phyloP scores from a whole-genome alignment of 2,797 vertebrate genomes.

The Steatocranus sp. region DNA sequence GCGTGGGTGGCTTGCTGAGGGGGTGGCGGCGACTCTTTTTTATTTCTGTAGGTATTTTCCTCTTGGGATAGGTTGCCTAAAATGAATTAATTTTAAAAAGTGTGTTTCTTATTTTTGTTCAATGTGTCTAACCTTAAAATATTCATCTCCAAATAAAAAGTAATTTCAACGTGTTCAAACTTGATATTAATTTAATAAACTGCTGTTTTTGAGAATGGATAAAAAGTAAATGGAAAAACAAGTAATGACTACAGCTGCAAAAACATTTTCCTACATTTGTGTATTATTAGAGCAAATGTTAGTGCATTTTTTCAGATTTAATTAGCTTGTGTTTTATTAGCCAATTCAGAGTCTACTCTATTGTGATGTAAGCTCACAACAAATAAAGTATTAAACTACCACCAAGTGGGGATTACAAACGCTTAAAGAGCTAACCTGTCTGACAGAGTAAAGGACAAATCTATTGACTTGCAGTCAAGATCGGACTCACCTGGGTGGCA shows the following conservation, averaged over 20 bases:
- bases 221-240: background rate
- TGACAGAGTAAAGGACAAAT: background rate
- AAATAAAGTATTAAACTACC: background rate
- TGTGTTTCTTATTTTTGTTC: background rate
- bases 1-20: constrained; percentile 86
- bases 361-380: background rate
- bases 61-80: constrained; percentile 76
- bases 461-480: background rate
- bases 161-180: background rate
- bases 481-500: constrained; percentile 38
- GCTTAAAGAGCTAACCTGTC: background rate
- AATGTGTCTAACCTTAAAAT: background rate
- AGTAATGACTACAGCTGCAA: background rate
- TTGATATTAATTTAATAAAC: background rate
- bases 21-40: constrained; percentile 96
- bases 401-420: background rate
- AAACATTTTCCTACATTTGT: background rate
- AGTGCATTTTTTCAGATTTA: background rate
- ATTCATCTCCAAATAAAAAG: background rate
- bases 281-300: background rate
- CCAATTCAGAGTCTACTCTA: background rate
- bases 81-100: background rate
- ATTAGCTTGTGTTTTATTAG: background rate
- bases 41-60: constrained; percentile 88
- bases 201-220: background rate